Conservation (phyloP, 2,113 vertebrate species). For the Silurus asotus region DNA sequence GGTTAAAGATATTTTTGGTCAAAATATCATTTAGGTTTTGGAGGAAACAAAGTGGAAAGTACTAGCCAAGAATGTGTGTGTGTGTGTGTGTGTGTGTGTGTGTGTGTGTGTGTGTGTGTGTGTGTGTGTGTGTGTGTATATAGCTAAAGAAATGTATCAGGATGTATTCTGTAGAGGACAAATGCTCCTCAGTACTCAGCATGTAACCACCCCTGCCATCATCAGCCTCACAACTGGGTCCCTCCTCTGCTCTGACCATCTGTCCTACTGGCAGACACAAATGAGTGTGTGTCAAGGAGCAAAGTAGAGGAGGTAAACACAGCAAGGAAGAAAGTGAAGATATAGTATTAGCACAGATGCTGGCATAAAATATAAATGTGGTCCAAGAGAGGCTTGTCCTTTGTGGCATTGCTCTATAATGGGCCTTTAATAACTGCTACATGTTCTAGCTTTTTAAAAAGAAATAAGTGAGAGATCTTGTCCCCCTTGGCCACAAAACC, state of each 20-base stretch:
- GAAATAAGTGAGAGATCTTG: slow-evolving; percentile 11
- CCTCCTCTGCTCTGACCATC: slow-evolving; percentile 42
- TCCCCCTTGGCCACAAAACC: not conserved
- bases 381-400: slow-evolving; percentile 33
- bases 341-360: slow-evolving; percentile 34
- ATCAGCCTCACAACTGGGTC: slow-evolving; percentile 36
- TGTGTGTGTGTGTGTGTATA: not conserved
- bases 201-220: slow-evolving; percentile 30
- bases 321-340: slow-evolving; percentile 27
- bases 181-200: slow-evolving; percentile 13
- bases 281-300: slow-evolving; percentile 40
- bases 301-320: slow-evolving; percentile 27
- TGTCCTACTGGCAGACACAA: slow-evolving; percentile 48
- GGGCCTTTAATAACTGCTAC: slow-evolving; percentile 41
- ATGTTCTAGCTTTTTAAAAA: slow-evolving; percentile 33
- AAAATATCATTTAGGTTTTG: not conserved
- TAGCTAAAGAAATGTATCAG: not conserved
- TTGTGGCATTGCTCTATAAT: slow-evolving; percentile 29
- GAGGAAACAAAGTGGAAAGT: not conserved
- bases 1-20: not conserved
- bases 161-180: slow-evolving; percentile 9
- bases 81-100: no score
- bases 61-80: not conserved
- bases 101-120: no score
- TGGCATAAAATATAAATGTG: slow-evolving; percentile 40